Base-by-base conservation (phyloP, 2,888 invertebrate genomes). In the Priocnemis perturbator region DNA sequence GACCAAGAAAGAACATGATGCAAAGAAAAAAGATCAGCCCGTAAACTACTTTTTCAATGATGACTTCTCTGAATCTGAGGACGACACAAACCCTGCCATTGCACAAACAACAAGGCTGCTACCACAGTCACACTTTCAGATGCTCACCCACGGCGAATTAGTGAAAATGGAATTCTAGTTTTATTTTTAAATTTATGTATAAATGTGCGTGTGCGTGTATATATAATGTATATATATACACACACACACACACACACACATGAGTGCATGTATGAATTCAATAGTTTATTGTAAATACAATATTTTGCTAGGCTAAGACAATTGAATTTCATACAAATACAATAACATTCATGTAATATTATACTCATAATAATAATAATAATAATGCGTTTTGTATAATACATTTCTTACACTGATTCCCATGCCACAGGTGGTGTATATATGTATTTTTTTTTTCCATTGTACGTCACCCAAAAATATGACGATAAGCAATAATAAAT, bases 11-110 rank as follows among this genome's bases (percentile, higher is more conserved):
- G n/a, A 58, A 56, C 3, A 0, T 15, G 53, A 67, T 23, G 14
- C 1, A 7, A 55, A 67, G 15, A 23, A 59, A n/a, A 53, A 66
- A 50, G 69, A 61, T 23, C 58, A 73, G 14, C 68, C 83, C 3
- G 64, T 82, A 17, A 87, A 87, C 79, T 88, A 80, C 59, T 88
- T 88, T 60, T 85, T 87, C 63, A 81, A 84, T 71, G 67, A 73
- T 15, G 83, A 84, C 11, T 70, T 77, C 19, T 81, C 83, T 0
- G 87, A 83, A 64, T 85, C 85, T 1, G 88, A 88, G 17, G 79
- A 83, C 17, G 86, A 87, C 44, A 66, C 55, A 15, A 7, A 64
- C 66, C 64, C 19, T 45, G 3, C 57, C 21, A 58, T 0, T 15
- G 52, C 61, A 62, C 14, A 4, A 23, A 52, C 65, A 47, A 63